Evolutionary conservation across 2,888 invertebrate species (phyloP), one percentile per base, ranked within the genome.

Genomic region (Chrysolina americana): DNA sequence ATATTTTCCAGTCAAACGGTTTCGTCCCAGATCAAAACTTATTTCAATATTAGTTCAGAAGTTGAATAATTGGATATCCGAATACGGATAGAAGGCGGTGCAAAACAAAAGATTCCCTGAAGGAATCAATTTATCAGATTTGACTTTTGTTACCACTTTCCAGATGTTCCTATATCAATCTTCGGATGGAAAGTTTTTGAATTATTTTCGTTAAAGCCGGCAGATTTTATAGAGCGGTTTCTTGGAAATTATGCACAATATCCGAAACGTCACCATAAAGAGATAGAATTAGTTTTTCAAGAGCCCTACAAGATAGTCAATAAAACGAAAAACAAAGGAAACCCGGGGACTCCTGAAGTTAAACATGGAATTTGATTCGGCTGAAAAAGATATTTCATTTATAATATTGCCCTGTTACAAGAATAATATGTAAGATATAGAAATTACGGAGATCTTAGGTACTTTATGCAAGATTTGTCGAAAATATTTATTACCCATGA

Each of bases 21-120:
- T 75, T 74, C 71, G 70, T 69, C 78, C 69, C 74, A 71, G 73
- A 79, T 79, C 78, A 76, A 77, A 79, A 79, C 73, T 79, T 79
- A 79, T 79, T 79, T 79, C 73, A 79, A 79, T 79, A 79, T 79
- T 76, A 79, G 77, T 77, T 77, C 73, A 69, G 71, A 79, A 79
- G 77, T 79, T 76, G 76, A 79, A 79, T 79, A 79, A 79, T 79
- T 77, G 79, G 77, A 76, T 79, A 76, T 66, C 72, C 50, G 73
- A 70, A 74, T 63, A 64, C 56, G 68, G 69, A 75, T 68, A 73
- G 74, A 68, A 75, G 71, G 70, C 72, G 63, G 73, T 70, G 73
- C 74, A 69, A 74, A 74, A 78, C 80, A 78, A 78, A 78, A 74
- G 78, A 71, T 77, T 71, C 73, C 75, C 75, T 70, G 72, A 71